These are phyloP conservation scores for Bursaphelenchus okinawaensis DNA, from an alignment of 2,888 invertebrate genomes.

Conservation along the genomic window DNA sequence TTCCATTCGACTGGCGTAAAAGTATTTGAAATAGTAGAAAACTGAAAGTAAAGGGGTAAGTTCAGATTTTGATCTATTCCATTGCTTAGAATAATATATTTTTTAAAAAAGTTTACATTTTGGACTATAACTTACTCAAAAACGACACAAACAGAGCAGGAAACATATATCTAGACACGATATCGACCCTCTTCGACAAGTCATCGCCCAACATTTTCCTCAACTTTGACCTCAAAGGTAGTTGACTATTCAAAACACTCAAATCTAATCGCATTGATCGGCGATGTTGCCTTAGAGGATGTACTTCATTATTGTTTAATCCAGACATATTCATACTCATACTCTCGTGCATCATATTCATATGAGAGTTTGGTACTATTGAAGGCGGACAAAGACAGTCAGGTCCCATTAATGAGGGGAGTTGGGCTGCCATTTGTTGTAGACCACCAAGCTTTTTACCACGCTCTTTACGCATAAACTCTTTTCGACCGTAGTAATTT, in stretches of 20 bases:
- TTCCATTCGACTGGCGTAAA: neutral
- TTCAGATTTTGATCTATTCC: neutral
- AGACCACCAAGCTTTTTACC: conserved; percentile 36
- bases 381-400: conserved; percentile 54
- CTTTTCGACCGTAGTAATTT: conserved; percentile 72
- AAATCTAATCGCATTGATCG: conserved; percentile 42
- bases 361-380: neutral
- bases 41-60: conserved; percentile 33
- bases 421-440: conserved; percentile 13
- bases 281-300: conserved; percentile 20
- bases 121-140: conserved; percentile 28
- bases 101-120: neutral
- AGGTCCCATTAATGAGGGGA: conserved; percentile 11
- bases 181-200: conserved; percentile 51
- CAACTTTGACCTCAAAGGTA: conserved; percentile 15
- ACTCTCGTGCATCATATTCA: neutral
- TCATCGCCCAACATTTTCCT: conserved; percentile 33
- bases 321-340: conserved; percentile 1
- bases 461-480: conserved; percentile 60
- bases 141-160: conserved; percentile 40
- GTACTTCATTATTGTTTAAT: conserved; percentile 17
- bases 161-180: conserved; percentile 46
- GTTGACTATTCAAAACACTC: conserved; percentile 32
- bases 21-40: conserved; percentile 49
- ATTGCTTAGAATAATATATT: neutral